These are phyloP conservation scores for Aproaerema taeniolella DNA, from an alignment of 2,888 invertebrate genomes.

Conservation along the genomic window DNA sequence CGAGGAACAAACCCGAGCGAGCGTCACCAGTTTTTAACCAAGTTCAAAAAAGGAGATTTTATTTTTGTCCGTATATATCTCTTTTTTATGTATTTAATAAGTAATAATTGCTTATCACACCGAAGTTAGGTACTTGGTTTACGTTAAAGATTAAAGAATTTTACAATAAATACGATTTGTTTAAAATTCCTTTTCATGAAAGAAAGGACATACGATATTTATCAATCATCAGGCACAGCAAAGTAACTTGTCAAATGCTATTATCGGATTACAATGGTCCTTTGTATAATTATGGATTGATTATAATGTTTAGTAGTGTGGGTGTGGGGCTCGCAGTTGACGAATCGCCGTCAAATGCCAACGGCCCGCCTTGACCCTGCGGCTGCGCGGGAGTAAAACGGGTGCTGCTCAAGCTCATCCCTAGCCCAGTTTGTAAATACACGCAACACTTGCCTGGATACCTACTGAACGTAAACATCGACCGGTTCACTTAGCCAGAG, in stretches of 20 bases:
- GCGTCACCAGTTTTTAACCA: too few species aligned
- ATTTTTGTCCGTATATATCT: too few species aligned
- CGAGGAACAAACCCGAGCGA: too few species aligned
- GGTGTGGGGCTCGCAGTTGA: conserved; percentile 43
- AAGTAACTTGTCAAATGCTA: conserved; percentile 17
- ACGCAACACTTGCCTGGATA: conserved; percentile 31
- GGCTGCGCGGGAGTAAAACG: conserved; percentile 50
- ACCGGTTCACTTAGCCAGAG: conserved; percentile 48
- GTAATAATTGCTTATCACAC: too few species aligned
- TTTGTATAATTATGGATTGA: conserved; percentile 21
- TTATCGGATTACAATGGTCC: conserved; percentile 21
- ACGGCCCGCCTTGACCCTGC: conserved; percentile 73
- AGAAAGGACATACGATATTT: too few species aligned
- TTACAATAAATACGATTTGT: too few species aligned
- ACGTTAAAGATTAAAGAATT: too few species aligned
- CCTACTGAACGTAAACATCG: conserved; percentile 44
- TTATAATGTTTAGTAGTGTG: too few species aligned
- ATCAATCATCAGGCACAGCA: conserved; percentile 2
- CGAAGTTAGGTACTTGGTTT: too few species aligned
- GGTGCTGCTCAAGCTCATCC: conserved; percentile 27
- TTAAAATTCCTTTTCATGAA: too few species aligned
- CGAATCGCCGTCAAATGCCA: conserved; percentile 71
- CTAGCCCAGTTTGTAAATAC: neutral
- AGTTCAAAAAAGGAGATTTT: too few species aligned
- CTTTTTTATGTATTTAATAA: too few species aligned